phyloP scores from a whole-genome alignment of 2,797 vertebrate genomes.

The Chanos chanos region DNA sequence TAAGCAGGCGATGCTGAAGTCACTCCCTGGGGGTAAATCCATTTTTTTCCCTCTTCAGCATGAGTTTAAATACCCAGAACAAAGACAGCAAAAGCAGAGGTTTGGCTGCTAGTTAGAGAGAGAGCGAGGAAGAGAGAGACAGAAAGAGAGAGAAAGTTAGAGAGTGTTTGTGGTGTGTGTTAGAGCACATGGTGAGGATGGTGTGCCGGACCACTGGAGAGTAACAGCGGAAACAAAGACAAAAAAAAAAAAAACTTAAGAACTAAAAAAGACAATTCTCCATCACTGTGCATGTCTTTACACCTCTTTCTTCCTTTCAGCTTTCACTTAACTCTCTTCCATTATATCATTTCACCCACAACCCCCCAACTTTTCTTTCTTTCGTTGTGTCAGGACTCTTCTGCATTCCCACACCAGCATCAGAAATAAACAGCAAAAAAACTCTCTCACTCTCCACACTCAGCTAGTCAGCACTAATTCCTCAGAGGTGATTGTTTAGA shows the following conservation, averaged over 20 bases:
- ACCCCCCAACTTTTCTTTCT: too few species aligned
- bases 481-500: slow-evolving; percentile 57
- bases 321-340: slow-evolving; percentile 21
- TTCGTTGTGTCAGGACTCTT: too few species aligned
- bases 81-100: slow-evolving; percentile 34
- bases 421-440: slow-evolving; percentile 43
- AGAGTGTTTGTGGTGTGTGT: slow-evolving; percentile 17
- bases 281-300: slow-evolving; percentile 59
- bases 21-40: too few species aligned
- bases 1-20: too few species aligned
- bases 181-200: slow-evolving; percentile 51
- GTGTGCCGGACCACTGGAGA: slow-evolving; percentile 65
- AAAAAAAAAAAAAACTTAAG: slow-evolving; percentile 66
- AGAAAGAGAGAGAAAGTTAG: too few species aligned
- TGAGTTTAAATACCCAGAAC: neutral
- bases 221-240: slow-evolving; percentile 66
- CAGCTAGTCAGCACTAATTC: slow-evolving; percentile 66
- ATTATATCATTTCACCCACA: too few species aligned
- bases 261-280: slow-evolving; percentile 61
- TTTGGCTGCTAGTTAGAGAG: slow-evolving; percentile 26
- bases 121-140: neutral
- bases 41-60: neutral
- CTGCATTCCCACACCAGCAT: too few species aligned
- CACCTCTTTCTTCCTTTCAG: slow-evolving; percentile 7
- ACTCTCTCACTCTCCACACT: slow-evolving; percentile 63